phyloP scores from a whole-genome alignment of 2,797 vertebrate species.

The Hirundo rustica region DNA sequence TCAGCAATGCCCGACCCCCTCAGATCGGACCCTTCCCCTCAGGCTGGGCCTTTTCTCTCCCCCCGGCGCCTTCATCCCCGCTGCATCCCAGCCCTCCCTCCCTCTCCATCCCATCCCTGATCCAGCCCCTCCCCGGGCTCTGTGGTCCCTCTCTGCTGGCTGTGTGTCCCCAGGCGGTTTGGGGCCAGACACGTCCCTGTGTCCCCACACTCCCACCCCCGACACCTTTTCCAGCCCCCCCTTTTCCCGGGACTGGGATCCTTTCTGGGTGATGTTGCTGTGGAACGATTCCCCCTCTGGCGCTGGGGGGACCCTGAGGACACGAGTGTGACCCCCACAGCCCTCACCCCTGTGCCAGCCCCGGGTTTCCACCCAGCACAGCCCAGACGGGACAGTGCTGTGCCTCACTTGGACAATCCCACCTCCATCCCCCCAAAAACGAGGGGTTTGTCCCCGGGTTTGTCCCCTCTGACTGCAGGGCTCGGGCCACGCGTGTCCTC shows the following conservation, averaged over 20 bases:
- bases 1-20: neutral
- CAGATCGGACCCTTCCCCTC: neutral
- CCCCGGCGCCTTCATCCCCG: neutral
- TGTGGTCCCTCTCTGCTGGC: neutral
- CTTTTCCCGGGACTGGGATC: neutral
- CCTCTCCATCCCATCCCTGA: neutral
- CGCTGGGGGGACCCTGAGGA: neutral
- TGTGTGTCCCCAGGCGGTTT: neutral
- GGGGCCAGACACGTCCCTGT: neutral
- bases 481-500: rapidly evolving
- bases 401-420: rapidly evolving
- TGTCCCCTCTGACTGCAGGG: neutral
- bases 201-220: neutral
- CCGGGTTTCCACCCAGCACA: rapidly evolving
- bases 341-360: neutral
- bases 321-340: rapidly evolving
- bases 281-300: neutral
- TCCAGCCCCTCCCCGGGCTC: neutral
- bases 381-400: neutral
- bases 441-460: neutral
- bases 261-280: neutral
- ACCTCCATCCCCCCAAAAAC: neutral
- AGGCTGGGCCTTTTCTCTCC: neutral
- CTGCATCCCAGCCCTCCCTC: neutral
- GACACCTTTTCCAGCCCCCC: rapidly evolving